Percentiles rank a stretch among this genome's conserved stretches.
Evolutionary conservation across 37 sponge, comb jelly and placozoan genomes (phyloP).

Genomic region (Crambe crambe): DNA sequence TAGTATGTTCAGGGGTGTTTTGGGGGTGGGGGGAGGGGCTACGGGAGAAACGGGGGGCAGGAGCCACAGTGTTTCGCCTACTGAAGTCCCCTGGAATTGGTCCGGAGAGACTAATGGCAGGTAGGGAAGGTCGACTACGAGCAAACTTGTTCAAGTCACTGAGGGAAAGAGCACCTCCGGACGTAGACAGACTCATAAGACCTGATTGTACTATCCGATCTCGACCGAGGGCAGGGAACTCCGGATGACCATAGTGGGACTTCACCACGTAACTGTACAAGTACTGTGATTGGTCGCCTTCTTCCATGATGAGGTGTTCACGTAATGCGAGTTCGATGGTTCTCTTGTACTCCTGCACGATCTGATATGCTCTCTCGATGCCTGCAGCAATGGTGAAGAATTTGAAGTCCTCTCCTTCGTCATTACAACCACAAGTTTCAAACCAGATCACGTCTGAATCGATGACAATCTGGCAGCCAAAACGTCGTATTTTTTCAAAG

Average conservation of each 20-base stretch:
- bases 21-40: neutral
- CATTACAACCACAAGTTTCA: slow-evolving; percentile 55
- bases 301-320: slow-evolving; percentile 46
- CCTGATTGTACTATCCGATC: slow-evolving; percentile 26
- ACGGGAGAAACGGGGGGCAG: neutral
- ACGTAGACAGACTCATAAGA: slow-evolving; percentile 16
- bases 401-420: slow-evolving; percentile 20
- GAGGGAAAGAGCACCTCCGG: slow-evolving; percentile 5
- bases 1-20: neutral
- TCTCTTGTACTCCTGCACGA: slow-evolving; percentile 33
- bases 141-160: neutral
- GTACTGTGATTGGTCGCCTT: slow-evolving; percentile 8
- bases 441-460: slow-evolving; percentile 63
- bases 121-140: neutral
- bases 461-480: slow-evolving; percentile 31
- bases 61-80: neutral
- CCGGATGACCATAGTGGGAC: slow-evolving; percentile 53
- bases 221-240: slow-evolving; percentile 6
- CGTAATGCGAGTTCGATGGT: slow-evolving; percentile 23
- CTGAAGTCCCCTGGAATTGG: neutral
- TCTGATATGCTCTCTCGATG: slow-evolving; percentile 33
- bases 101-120: neutral
- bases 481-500: slow-evolving; percentile 39
- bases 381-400: slow-evolving; percentile 53
- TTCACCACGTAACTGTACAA: slow-evolving; percentile 36